Base-by-base conservation (phyloP, 1,140 invertebrate species). In the Calliphora vicina region DNA sequence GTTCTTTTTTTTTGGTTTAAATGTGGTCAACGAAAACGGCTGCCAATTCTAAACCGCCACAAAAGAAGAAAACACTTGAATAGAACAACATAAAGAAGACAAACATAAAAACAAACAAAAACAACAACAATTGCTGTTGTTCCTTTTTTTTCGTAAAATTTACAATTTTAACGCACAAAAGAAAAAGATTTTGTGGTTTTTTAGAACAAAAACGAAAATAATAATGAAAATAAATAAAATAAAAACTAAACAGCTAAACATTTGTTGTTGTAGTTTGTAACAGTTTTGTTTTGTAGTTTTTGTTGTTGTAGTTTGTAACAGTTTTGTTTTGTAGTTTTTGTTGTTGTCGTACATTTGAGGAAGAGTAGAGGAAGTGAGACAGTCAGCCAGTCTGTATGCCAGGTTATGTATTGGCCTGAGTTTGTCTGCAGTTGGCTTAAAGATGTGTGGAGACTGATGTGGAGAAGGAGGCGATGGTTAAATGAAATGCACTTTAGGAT, bases 401-500 rank as follows among this genome's bases (percentile, higher is more conserved):
- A 57, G 50, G 35, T 57, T 57, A n/a, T 57, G 17, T 57, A 6
- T 57, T 57, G 1, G 50, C 50, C 50, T 15, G 15, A 35, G 35
- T 57, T n/a, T n/a, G n/a, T n/a, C n/a, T 61, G 13, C n/a, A 61
- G 13, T 15, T 25, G 61, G 61, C 61, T 67, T 23, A 25, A 23
- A 25, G n/a, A 67, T 9, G 50, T 61, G 42, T 67, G 61, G 12
- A 50, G 12, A 50, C 6, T 67, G 50, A 57, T 57, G 50, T 57
- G 1, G 50, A 57, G 50, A 17, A 35, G 35, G 35, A 35, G 15
- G 50, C 12, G 45, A 57, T 57, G 61, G n/a, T 67, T 67, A 23
- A 67, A 67, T 67, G 61, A 67, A 67, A 67, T 67, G 61, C 61
- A 67, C 61, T 67, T 67, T 67, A 67, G 61, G 61, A 67, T 67